These are phyloP conservation scores for Stegodyphus dumicola DNA, from an alignment of 1,140 invertebrate species.

Conservation along the genomic window DNA sequence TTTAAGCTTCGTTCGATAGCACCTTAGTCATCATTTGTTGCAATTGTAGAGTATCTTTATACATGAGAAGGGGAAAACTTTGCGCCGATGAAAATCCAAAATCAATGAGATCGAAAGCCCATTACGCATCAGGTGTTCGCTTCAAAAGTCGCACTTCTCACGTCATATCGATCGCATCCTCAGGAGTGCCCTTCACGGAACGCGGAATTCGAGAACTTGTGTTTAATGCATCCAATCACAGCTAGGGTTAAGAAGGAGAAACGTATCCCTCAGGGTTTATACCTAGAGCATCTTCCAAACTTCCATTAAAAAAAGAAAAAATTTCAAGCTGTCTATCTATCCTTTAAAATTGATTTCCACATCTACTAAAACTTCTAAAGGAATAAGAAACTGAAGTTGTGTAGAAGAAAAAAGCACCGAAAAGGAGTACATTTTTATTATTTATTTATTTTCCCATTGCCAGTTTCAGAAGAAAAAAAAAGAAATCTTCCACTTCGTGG, in stretches of 20 bases:
- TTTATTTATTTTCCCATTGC: too few species aligned
- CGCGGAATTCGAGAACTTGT: conserved; percentile 40
- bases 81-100: conserved; percentile 19
- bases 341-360: conserved; percentile 39
- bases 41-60: neutral
- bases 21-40: neutral
- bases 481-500: too few species aligned
- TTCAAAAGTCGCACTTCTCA: conserved; percentile 44
- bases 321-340: neutral
- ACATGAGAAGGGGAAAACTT: neutral
- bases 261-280: conserved; percentile 12
- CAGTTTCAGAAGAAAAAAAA: too few species aligned
- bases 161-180: conserved; percentile 15
- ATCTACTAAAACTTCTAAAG: neutral
- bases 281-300: conserved; percentile 6
- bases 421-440: too few species aligned
- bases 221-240: conserved; percentile 51
- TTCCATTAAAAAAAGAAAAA: conserved; percentile 20
- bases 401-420: too few species aligned
- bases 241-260: conserved; percentile 18
- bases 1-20: neutral
- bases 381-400: too few species aligned
- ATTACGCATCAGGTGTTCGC: conserved; percentile 47
- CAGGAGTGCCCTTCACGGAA: neutral
- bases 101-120: conserved; percentile 44